A percentile compares a stretch with the other conserved stretches of the same genome.
phyloP scores from a whole-genome alignment of 2,113 vertebrate species.

The Onychostoma macrolepis region DNA sequence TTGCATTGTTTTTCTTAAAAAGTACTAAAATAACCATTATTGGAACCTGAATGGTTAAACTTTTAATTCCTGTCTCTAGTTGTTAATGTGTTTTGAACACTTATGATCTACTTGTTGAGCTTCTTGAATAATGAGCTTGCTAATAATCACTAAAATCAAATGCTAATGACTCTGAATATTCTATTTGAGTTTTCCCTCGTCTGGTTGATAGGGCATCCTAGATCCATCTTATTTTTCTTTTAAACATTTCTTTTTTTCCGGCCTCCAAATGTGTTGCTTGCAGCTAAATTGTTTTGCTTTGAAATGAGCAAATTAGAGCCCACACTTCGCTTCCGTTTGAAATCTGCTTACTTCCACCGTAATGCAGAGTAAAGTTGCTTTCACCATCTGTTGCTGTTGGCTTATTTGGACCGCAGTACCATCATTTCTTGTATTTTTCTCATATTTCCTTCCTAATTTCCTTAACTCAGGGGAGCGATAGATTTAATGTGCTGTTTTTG shows the following conservation, averaged over 20 bases:
- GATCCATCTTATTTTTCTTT: not conserved
- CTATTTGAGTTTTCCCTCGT: not conserved
- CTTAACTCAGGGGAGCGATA: not conserved
- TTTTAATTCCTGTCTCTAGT: not conserved
- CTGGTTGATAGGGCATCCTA: not conserved
- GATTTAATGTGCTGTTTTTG: constrained; percentile 1
- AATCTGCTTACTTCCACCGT: constrained; percentile 5
- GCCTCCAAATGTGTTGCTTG: constrained; percentile 1
- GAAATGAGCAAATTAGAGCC: constrained; percentile 24
- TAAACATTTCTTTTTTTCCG: not conserved
- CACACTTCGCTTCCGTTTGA: constrained; percentile 1
- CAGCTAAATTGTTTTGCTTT: constrained; percentile 9
- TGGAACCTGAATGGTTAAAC: not conserved
- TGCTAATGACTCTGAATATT: constrained; percentile 6
- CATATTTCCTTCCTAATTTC: not conserved
- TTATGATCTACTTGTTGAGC: not conserved
- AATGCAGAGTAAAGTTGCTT: constrained; percentile 3
- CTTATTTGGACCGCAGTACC: not conserved
- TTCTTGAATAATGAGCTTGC: not conserved
- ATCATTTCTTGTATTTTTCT: constrained; percentile 7
- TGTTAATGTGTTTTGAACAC: not conserved
- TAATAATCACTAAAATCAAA: not conserved
- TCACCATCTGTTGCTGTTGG: constrained; percentile 10
- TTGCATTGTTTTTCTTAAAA: too few relatives aligned
- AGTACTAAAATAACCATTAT: not conserved